A percentile compares a stretch with the other conserved stretches of the same genome.
These are phyloP conservation scores for Rhegmatorhina hoffmannsi DNA, from an alignment of 2,113 vertebrate species.

Conservation along the genomic window DNA sequence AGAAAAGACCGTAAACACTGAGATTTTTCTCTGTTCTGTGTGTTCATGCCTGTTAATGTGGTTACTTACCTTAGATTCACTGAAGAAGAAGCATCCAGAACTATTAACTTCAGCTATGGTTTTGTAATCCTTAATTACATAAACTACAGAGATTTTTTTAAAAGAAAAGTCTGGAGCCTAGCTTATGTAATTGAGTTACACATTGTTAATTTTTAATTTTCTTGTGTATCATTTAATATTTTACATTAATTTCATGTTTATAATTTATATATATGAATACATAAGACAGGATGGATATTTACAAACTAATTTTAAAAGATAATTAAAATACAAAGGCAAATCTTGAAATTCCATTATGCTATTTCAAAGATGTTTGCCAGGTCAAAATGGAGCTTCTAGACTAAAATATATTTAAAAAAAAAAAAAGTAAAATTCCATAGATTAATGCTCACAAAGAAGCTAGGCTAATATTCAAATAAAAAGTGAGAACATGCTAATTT, in stretches of 20 bases:
- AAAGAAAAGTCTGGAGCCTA: not conserved
- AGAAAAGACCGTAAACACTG: not conserved
- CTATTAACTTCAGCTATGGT: not conserved
- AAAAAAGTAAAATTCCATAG: not conserved
- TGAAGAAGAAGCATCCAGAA: not conserved
- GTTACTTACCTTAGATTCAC: not conserved
- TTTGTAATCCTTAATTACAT: not conserved
- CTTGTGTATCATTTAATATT: not conserved
- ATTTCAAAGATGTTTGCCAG: not conserved
- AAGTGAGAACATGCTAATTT: not conserved
- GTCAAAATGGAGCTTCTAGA: not conserved
- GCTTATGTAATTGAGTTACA: not conserved
- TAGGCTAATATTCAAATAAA: not conserved
- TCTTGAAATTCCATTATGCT: not conserved
- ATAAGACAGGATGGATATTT: not conserved
- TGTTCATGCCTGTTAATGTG: not conserved
- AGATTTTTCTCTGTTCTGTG: not conserved
- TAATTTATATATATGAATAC: not conserved
- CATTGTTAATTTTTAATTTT: not conserved
- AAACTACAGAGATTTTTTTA: not conserved
- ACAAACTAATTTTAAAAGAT: not conserved
- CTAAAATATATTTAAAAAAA: not conserved
- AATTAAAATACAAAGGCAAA: not conserved
- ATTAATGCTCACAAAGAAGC: not conserved
- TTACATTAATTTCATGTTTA: not conserved